These are phyloP conservation scores for Coendou prehensilis DNA, from an alignment of 2,797 vertebrate species.

Conservation along the genomic window DNA sequence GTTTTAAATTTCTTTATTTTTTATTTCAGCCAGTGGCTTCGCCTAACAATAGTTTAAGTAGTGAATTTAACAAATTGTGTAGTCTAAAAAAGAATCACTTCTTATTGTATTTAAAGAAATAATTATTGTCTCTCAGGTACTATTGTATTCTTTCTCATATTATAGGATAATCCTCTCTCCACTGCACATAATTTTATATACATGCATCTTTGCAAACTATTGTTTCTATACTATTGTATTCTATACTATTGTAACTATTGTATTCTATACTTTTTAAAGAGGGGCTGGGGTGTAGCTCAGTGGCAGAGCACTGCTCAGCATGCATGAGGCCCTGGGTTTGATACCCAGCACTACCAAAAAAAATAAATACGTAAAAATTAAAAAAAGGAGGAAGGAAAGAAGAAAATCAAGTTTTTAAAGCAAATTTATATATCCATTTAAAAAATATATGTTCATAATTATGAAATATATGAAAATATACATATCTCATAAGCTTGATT, in stretches of 20 bases:
- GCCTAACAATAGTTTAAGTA: background rate
- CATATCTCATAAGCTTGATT: background rate
- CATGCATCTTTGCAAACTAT: background rate
- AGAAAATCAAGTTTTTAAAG: background rate
- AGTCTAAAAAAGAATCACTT: background rate
- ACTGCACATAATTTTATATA: background rate
- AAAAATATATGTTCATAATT: background rate
- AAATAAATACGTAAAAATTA: too few relatives aligned
- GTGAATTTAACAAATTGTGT: conserved; percentile 2
- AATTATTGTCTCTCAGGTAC: background rate
- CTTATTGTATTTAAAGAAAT: conserved; percentile 7
- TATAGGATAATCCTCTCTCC: background rate
- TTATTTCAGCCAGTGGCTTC: conserved; percentile 36
- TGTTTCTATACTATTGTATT: too few relatives aligned
- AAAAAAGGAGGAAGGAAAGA: background rate
- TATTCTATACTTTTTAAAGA: background rate
- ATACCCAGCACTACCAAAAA: background rate
- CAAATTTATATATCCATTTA: background rate
- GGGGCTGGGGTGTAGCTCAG: background rate
- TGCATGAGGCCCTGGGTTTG: background rate
- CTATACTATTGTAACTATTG: too few relatives aligned
- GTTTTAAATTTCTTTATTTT: conserved; percentile 31
- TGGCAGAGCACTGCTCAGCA: background rate
- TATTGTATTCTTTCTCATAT: background rate
- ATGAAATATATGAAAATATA: background rate